Base-by-base conservation (phyloP, 2,113 vertebrate genomes). In the Danio rerio region DNA sequence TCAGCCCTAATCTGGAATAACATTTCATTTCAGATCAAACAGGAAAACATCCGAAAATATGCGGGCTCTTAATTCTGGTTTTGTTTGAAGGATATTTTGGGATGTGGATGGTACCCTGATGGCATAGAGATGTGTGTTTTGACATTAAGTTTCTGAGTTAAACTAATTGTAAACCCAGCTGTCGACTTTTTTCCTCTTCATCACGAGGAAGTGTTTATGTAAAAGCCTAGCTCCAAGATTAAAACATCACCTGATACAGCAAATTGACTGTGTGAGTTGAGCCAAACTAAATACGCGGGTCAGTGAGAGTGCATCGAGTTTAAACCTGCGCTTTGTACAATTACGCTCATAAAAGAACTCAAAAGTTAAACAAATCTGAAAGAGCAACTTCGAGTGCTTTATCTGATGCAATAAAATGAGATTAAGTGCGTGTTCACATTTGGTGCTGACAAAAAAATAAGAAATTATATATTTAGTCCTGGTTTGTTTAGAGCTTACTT, bases 231-330 rank as follows among this genome's bases (percentile, higher is more conserved):
- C 58, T 13, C 50, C 10, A 7, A 47, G 43, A 40, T 70, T 58
- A 66, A 66, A 59, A 66, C 42, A 31, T 50, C 76, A 56, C 62
- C 56, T 49, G 75, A 70, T 50, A 5, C 31, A 31, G 16, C 50
- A 55, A 61, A 40, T 61, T 42, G 9, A 18, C 45, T 59, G 18
- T 56, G 20, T 9, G 13, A 59, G 62, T 21, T 45, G 70, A 66
- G n/a, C 73, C n/a, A n/a, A 75, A 63, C 45, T 43, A 75, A 61
- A 52, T 70, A 70, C 66, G 42, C 2, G 13, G n/a, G 75, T 31
- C 15, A 55, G 62, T 12, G 6, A 5, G 16, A 50, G 12, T 70
- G 21, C 15, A 18, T 3, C 9, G 50, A 73, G 66, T 12, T 47
- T 18, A 69, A 69, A 61, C 18, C 18, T 20, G 56, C 5, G 20